phyloP scores from a whole-genome alignment of 2,797 vertebrate species.

The Petrocephalus sullivani region DNA sequence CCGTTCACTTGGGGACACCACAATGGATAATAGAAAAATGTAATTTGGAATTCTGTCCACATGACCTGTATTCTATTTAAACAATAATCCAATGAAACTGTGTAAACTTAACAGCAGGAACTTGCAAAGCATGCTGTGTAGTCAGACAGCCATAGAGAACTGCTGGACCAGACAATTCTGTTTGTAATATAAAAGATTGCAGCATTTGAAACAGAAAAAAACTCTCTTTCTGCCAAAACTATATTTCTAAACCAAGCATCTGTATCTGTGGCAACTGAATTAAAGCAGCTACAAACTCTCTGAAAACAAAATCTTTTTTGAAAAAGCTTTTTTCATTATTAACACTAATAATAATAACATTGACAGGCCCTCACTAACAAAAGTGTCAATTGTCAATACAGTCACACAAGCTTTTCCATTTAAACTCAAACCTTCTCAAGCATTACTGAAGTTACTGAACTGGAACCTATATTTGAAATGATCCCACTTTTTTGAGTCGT shows the following conservation, averaged over 20 bases:
- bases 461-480: background rate
- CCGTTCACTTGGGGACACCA: background rate
- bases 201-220: background rate
- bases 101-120: background rate
- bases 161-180: conserved; percentile 2
- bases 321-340: background rate
- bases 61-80: background rate
- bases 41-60: conserved; percentile 9
- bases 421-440: background rate
- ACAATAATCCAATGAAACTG: conserved; percentile 9
- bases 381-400: background rate
- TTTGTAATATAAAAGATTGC: background rate
- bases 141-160: background rate
- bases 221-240: background rate
- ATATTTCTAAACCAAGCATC: background rate
- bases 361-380: background rate
- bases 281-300: background rate
- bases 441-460: background rate
- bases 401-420: background rate
- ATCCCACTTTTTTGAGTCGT: background rate
- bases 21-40: conserved; percentile 1
- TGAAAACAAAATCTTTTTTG: background rate
- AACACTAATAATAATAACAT: background rate
- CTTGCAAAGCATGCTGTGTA: conserved; percentile 1
- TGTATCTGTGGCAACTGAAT: conserved; percentile 6